Conservation (phyloP, 2,113 vertebrate species). For the Nycticryphes semicollaris region DNA sequence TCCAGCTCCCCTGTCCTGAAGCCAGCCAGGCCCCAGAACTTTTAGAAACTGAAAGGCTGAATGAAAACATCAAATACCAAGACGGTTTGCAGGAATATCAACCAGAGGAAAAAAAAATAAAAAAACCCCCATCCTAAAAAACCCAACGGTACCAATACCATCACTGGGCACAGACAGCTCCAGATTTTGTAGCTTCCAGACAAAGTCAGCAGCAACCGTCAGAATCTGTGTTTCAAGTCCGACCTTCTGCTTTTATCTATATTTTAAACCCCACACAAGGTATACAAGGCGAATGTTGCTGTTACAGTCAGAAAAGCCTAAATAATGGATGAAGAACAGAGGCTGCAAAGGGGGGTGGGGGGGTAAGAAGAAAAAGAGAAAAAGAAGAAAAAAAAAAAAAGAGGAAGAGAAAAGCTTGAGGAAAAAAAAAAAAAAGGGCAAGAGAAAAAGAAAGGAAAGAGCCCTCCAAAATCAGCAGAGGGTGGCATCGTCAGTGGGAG, state of each 20-base stretch:
- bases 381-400: not conserved
- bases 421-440: not conserved
- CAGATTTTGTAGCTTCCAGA: slow-evolving; percentile 73
- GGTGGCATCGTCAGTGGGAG: not conserved
- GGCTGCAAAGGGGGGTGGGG: slow-evolving; percentile 55
- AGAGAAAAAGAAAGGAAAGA: not conserved
- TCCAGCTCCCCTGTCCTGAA: not conserved
- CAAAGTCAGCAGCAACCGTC: slow-evolving; percentile 71
- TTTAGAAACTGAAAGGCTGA: slow-evolving; percentile 30
- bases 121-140: not conserved
- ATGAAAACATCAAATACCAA: slow-evolving; percentile 45
- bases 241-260: slow-evolving; percentile 97
- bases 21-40: slow-evolving; percentile 23
- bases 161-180: slow-evolving; percentile 30
- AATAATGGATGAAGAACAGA: slow-evolving; percentile 90
- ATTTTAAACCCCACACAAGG: slow-evolving; percentile 97
- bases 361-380: not conserved
- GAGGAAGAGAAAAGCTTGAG: not conserved
- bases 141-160: not conserved
- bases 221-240: slow-evolving; percentile 85
- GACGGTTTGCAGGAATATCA: slow-evolving; percentile 20
- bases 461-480: not conserved
- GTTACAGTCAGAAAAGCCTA: slow-evolving; percentile 85
- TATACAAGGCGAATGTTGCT: slow-evolving; percentile 87
- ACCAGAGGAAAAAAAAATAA: not conserved